Evolutionary conservation across 2,888 invertebrate species (phyloP), one percentile per base, ranked within the genome.

Genomic region (Subacronicta megacephala): DNA sequence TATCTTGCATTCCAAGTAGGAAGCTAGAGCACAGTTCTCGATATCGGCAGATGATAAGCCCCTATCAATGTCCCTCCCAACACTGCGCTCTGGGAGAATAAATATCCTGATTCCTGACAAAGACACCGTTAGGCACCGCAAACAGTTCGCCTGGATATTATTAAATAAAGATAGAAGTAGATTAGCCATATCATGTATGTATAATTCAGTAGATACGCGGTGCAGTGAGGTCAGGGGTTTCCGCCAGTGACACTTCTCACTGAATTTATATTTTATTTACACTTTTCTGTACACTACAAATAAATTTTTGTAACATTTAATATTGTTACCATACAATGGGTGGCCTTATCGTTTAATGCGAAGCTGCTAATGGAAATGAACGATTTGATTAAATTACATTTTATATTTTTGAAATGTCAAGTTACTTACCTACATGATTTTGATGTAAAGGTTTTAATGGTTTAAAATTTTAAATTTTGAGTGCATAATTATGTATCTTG

Each of bases 201-300:
- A 66, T 56, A 59, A 71, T 57, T 66, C 49, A 63, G 44, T 66
- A 56, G 59, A 71, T 57, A 69, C 23, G 50, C 9, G 10, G 18
- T 37, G 20, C 6, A 6, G 33, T 18, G 51, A 37, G 72, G 56
- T 71, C 66, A 66, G 31, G 45, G 55, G 59, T 54, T 49, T 43
- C 20, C 53, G 23, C 36, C 41, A 54, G 42, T 53, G 37, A 50
- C 64, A 46, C n/a, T 51, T 41, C 64, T 51, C 29, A 53, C 55
- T 29, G 26, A 53, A 52, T 62, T 52, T 35, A 54, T 62, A 3
- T 10, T 38, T 15, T 43, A 38, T 4, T 5, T n/a, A n/a, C 10
- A 29, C 3, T 29, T 29, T 29, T 2, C 1, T 29, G 2, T 29
- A 10, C 26, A 26, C 10, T 9, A 31, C 0, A 31, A n/a, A 10